Base-by-base conservation (phyloP, 2,888 invertebrate genomes). In the Psylliodes chrysocephalus region DNA sequence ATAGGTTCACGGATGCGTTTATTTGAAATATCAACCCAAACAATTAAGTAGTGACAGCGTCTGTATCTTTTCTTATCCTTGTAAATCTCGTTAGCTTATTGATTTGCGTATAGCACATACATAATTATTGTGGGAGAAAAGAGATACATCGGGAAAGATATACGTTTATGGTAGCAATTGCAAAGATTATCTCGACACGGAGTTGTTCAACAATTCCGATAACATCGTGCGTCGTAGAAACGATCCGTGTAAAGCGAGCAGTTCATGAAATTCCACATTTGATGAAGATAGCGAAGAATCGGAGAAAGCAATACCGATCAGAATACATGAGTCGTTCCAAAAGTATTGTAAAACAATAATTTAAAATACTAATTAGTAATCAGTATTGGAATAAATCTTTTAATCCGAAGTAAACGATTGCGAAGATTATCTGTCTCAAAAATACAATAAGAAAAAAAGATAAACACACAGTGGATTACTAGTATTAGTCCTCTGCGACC, bases 91-190 rank as follows among this genome's bases (percentile, higher is more conserved):
- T 22, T 57, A 2, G 47, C 14, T 35, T 49, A 57, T 57, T 57
- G 57, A 57, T 57, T 57, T 57, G 57, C 57, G 47, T 57, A 57
- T 38, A 49, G 47, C 47, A 44, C 38, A 57, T 57, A 57, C 47
- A 49, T 49, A 57, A 57, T 57, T 47, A 57, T 57, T 49, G 47
- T 47, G 25, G 57, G 38, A 67, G 61, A 46, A 64, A 62, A 60
- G 44, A 64, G 65, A 68, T 68, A 68, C 63, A 59, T 57, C 65
- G 63, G 56, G 53, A 63, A 49, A 68, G 68, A 68, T 68, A 68
- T 65, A 68, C 68, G 68, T 63, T 68, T 68, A 68, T 68, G 65
- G 68, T 60, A 59, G 54, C 68, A 62, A 55, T 63, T 63, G 60
- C 65, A 60, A 63, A 66, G 65, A 68, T 59, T 65, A 65, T 63